These are phyloP conservation scores for Ophiothrix spiculata DNA, from an alignment of 35 echinoderm and acorn worm genomes.

Conservation along the genomic window DNA sequence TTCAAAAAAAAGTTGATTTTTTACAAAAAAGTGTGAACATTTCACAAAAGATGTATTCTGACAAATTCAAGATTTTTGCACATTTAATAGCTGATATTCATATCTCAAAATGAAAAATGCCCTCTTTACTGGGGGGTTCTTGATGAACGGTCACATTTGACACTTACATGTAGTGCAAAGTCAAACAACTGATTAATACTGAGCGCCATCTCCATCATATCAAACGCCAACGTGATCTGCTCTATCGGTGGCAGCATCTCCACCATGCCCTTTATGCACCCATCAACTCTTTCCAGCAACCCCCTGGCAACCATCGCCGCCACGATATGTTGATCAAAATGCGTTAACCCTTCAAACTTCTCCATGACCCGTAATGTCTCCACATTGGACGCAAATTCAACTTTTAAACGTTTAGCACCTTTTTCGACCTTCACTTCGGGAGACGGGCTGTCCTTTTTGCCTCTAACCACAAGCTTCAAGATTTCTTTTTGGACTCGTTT, in stretches of 20 bases:
- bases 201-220: slow-evolving; percentile 84
- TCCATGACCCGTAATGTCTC: slow-evolving; percentile 32
- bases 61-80: too few species aligned
- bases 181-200: slow-evolving; percentile 91
- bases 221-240: slow-evolving; percentile 85
- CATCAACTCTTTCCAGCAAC: slow-evolving; percentile 72
- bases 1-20: too few species aligned
- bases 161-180: slow-evolving; percentile 70
- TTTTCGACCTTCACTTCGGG: slow-evolving; percentile 21
- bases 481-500: slow-evolving; percentile 70
- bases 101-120: too few species aligned
- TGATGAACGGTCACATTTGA: too few species aligned
- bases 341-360: slow-evolving; percentile 57
- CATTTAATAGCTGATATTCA: too few species aligned
- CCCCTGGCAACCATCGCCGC: slow-evolving; percentile 62
- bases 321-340: slow-evolving; percentile 94
- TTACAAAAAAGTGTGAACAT: too few species aligned
- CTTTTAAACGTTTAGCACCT: slow-evolving; percentile 24
- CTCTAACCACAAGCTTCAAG: slow-evolving; percentile 18
- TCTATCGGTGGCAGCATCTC: slow-evolving; percentile 74
- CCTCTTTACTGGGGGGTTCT: too few species aligned
- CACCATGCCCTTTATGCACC: slow-evolving; percentile 47
- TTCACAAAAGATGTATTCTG: too few species aligned
- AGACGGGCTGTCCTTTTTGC: slow-evolving; percentile 23
- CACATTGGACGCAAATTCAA: slow-evolving; percentile 1